Evolutionary conservation across 2,888 invertebrate genomes (phyloP).

Genomic region (Notodonta dromedarius): DNA sequence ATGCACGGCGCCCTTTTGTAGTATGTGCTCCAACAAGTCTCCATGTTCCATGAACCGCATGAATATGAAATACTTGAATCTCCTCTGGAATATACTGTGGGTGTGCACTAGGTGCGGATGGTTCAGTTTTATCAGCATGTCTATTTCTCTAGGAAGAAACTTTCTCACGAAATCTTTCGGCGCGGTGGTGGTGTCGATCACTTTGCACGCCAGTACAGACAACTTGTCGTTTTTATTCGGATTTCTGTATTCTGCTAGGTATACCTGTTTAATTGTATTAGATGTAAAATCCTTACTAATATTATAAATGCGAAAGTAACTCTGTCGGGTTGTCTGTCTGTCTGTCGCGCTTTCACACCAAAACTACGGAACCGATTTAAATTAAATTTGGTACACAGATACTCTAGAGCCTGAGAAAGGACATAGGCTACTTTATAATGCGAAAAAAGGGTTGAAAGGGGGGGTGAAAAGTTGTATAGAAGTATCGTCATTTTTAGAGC

Average conservation of each 20-base stretch:
- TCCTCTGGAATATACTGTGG: conserved; percentile 89
- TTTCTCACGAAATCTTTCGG: conserved; percentile 91
- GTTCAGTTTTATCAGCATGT: conserved; percentile 89
- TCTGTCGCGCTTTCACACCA: no score
- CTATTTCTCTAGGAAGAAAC: conserved; percentile 93
- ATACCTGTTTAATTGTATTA: conserved; percentile 56
- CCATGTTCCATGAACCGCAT: conserved; percentile 91
- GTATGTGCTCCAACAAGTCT: conserved; percentile 89
- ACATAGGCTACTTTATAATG: no score
- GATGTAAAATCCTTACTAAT: no score
- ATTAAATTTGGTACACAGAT: no score
- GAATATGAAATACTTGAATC: conserved; percentile 89
- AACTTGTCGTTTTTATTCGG: conserved; percentile 68
- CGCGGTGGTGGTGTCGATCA: conserved; percentile 88
- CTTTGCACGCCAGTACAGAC: conserved; percentile 87
- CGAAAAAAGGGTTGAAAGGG: no score
- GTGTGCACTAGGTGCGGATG: conserved; percentile 93
- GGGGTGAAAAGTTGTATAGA: no score
- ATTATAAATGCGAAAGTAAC: no score
- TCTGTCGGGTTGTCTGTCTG: no score
- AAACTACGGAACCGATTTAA: no score
- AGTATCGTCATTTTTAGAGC: no score
- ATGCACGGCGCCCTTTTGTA: conserved; percentile 86
- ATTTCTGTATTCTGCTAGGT: conserved; percentile 74
- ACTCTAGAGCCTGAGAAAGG: no score